Percentiles rank a stretch among this genome's conserved stretches.
phyloP scores from a whole-genome alignment of 2,888 invertebrate genomes.

The Eumacrocentrus americanus region DNA sequence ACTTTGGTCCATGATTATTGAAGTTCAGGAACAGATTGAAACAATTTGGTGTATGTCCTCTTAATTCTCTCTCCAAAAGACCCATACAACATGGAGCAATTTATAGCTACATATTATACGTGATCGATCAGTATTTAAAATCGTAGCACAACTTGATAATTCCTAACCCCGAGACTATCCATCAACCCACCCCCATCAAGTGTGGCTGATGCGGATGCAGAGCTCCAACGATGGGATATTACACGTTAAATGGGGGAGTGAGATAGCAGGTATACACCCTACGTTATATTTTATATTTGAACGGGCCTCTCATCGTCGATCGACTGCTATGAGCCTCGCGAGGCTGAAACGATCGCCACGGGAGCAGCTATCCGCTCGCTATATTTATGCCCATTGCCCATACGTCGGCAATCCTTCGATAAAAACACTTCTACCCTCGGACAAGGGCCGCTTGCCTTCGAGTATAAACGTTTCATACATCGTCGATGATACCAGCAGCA shows the following conservation, averaged over 20 bases:
- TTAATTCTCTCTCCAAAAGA: no score
- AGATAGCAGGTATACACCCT: background rate
- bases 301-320: conserved; percentile 36
- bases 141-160: no score
- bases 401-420: conserved; percentile 37
- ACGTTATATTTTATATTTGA: conserved; percentile 4
- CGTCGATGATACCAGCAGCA: background rate
- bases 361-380: conserved; percentile 46
- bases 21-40: no score
- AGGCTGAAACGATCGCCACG: conserved; percentile 52
- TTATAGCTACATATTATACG: no score
- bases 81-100: no score
- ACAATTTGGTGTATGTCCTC: no score
- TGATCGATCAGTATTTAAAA: no score
- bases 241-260: background rate
- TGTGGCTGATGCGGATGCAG: no score
- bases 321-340: conserved; percentile 40
- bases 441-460: background rate
- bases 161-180: no score
- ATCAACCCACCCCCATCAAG: no score
- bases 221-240: no score
- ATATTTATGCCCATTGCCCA: conserved; percentile 41
- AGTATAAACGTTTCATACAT: conserved; percentile 5
- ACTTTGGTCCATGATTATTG: no score
- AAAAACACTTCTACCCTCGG: conserved; percentile 31